Evolutionary conservation across 2,888 invertebrate genomes (phyloP).

Genomic region (Acleris laterana): DNA sequence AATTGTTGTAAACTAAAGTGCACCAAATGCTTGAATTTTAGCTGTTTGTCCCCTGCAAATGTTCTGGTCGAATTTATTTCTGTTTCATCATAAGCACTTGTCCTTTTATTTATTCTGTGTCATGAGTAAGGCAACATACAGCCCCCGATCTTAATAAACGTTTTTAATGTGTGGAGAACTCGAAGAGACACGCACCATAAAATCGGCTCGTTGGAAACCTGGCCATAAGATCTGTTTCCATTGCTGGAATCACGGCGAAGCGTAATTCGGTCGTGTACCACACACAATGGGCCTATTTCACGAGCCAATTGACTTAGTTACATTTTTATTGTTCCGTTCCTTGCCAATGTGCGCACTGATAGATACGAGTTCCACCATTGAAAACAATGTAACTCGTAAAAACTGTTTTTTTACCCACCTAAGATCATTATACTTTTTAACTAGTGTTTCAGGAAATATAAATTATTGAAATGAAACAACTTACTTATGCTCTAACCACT

Average conservation of each 20-base stretch:
- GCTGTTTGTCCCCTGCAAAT: no score
- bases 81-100: background rate
- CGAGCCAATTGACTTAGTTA: slow-evolving; percentile 73
- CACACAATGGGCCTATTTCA: slow-evolving; percentile 79
- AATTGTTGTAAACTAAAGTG: no score
- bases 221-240: slow-evolving; percentile 21
- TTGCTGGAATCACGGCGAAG: slow-evolving; percentile 5
- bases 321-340: slow-evolving; percentile 51
- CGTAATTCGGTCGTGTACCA: slow-evolving; percentile 73
- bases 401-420: no score
- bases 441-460: no score
- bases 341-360: slow-evolving; percentile 31
- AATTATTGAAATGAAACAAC: background rate
- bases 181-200: slow-evolving; percentile 31
- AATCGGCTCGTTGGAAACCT: slow-evolving; percentile 16
- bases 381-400: no score
- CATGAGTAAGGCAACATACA: background rate
- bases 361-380: slow-evolving; percentile 9
- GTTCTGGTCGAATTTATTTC: no score
- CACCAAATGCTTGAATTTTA: no score
- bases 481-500: background rate
- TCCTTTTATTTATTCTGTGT: background rate
- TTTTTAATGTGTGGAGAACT: slow-evolving; percentile 8
- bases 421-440: no score
- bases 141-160: background rate